Conservation (phyloP, 2,888 invertebrate species). For the Plebejus anna region DNA sequence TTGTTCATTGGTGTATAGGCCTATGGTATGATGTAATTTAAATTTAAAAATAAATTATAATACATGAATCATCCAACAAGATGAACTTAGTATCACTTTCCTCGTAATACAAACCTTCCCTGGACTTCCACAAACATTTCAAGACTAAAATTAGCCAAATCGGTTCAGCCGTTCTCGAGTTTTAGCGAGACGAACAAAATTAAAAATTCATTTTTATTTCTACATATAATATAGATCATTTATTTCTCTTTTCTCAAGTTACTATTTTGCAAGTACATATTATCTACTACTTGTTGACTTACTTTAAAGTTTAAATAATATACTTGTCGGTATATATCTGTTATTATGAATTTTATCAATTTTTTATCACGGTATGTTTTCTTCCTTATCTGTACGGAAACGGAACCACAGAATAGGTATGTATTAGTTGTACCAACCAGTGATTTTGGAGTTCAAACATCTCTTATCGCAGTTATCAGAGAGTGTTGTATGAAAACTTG, state of each 20-base stretch:
- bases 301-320: neutral
- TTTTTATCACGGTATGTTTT: constrained; percentile 6
- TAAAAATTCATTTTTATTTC: no score
- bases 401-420: neutral
- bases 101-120: no score
- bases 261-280: neutral
- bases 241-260: neutral
- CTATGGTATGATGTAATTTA: no score
- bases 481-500: neutral
- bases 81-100: no score
- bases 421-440: neutral
- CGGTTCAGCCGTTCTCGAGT: no score
- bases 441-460: constrained; percentile 10
- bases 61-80: no score
- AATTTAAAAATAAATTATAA: no score
- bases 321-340: neutral
- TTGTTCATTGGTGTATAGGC: no score
- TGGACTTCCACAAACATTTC: no score
- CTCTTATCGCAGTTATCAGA: neutral
- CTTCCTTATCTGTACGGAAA: constrained; percentile 15
- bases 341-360: neutral
- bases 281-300: neutral
- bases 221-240: no score
- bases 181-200: no score
- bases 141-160: no score